A percentile compares a stretch with the other conserved stretches of the same genome.
These are phyloP conservation scores for Aquatica leii DNA, from an alignment of 2,888 invertebrate species.

Conservation along the genomic window DNA sequence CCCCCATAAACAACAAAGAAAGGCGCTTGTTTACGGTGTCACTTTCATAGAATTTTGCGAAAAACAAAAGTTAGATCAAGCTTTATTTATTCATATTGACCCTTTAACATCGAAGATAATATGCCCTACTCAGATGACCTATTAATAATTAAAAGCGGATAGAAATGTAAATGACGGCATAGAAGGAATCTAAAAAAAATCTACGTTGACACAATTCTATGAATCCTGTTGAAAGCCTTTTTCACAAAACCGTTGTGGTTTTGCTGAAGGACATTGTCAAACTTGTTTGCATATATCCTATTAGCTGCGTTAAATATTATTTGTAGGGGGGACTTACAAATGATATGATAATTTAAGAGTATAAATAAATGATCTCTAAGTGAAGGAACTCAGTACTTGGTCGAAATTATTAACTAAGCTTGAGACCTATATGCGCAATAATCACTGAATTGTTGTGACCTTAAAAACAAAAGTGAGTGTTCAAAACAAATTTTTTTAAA, in stretches of 20 bases:
- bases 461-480: conserved; percentile 18
- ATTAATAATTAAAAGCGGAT: conserved; percentile 17
- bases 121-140: conserved; percentile 36
- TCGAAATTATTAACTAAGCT: conserved; percentile 23
- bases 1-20: no score
- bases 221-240: conserved; percentile 26
- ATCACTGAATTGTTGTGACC: conserved; percentile 6
- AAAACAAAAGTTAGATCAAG: conserved; percentile 25
- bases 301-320: conserved; percentile 23
- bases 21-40: no score
- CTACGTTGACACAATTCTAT: conserved; percentile 23
- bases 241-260: conserved; percentile 29
- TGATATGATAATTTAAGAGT: conserved; percentile 39
- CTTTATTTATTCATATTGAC: conserved; percentile 21
- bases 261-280: conserved; percentile 33
- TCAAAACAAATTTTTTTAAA: no score
- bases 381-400: conserved; percentile 26
- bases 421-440: conserved; percentile 15
- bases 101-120: conserved; percentile 29
- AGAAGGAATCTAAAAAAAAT: conserved; percentile 14
- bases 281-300: conserved; percentile 35
- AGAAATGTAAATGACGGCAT: conserved; percentile 16
- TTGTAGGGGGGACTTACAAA: conserved; percentile 29
- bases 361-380: conserved; percentile 35
- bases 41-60: conserved; percentile 25